A percentile compares a stretch with the other conserved stretches of the same genome.
Evolutionary conservation across 2,797 vertebrate species (phyloP).

Genomic region (Coregonus sp.): DNA sequence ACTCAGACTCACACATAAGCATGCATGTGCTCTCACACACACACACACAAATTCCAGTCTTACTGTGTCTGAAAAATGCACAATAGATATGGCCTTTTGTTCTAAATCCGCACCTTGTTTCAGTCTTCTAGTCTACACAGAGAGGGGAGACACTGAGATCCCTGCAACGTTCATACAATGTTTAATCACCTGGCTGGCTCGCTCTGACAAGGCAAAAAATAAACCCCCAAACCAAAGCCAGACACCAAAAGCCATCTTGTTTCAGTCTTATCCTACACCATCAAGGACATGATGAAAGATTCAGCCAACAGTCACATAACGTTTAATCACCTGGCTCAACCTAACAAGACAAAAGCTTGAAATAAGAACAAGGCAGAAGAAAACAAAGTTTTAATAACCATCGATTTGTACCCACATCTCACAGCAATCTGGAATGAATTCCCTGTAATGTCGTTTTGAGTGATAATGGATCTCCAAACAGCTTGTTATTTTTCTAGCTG

Average conservation of each 20-base stretch:
- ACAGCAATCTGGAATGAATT: slow-evolving; percentile 4
- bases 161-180: too few relatives aligned
- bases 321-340: not conserved
- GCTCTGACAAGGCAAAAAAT: not conserved
- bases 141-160: too few relatives aligned
- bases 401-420: slow-evolving; percentile 7
- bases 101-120: too few relatives aligned
- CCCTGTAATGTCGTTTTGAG: slow-evolving; percentile 3
- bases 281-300: too few relatives aligned
- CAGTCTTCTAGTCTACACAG: too few relatives aligned
- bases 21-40: too few relatives aligned
- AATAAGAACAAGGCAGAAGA: not conserved
- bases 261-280: not conserved
- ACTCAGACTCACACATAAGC: too few relatives aligned
- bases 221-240: not conserved
- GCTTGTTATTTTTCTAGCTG: slow-evolving; percentile 8
- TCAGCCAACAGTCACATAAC: not conserved
- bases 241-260: not conserved
- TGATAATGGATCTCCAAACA: slow-evolving; percentile 7
- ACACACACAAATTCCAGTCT: too few relatives aligned
- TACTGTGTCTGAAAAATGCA: too few relatives aligned
- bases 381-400: slow-evolving; percentile 1
- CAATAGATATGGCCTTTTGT: too few relatives aligned
- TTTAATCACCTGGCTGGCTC: too few relatives aligned
- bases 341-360: not conserved